Evolutionary conservation across 2,113 vertebrate species (phyloP).

Genomic region (Clarias magur): DNA sequence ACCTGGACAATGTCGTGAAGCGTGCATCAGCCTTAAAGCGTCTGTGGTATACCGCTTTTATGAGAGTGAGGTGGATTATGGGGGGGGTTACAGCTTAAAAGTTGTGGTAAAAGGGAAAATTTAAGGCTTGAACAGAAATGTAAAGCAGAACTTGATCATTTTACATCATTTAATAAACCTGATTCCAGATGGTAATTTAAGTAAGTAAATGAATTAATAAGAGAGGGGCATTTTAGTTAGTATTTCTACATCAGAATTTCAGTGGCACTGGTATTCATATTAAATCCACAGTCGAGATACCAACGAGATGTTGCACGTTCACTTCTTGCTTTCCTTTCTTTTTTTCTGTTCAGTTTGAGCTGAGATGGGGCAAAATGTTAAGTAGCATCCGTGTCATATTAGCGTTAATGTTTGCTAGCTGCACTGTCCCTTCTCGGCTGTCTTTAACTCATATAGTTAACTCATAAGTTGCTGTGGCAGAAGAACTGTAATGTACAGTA

Average conservation of each 20-base stretch:
- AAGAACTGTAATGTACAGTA: no score
- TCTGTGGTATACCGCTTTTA: neutral
- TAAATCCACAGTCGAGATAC: no score
- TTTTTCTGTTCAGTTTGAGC: neutral
- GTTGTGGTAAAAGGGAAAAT: neutral
- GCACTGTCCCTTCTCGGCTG: neutral
- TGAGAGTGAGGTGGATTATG: neutral
- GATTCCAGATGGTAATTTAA: neutral
- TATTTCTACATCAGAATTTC: neutral
- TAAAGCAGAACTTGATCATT: neutral
- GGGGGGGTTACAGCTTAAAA: neutral
- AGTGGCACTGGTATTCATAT: neutral
- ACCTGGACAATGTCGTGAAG: constrained; percentile 2
- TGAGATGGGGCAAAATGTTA: neutral
- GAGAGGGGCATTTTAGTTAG: neutral
- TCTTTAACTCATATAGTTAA: no score
- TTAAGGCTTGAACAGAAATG: neutral
- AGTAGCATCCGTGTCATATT: neutral
- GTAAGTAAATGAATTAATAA: neutral
- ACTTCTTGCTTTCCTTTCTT: neutral
- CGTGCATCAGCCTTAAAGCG: neutral
- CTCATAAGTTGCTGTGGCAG: no score
- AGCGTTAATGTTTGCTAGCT: neutral
- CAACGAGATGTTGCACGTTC: neutral
- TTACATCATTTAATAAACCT: neutral